These are phyloP conservation scores for Sebastes hopkinsi DNA, from an alignment of 2,797 vertebrate genomes.

Conservation along the genomic window DNA sequence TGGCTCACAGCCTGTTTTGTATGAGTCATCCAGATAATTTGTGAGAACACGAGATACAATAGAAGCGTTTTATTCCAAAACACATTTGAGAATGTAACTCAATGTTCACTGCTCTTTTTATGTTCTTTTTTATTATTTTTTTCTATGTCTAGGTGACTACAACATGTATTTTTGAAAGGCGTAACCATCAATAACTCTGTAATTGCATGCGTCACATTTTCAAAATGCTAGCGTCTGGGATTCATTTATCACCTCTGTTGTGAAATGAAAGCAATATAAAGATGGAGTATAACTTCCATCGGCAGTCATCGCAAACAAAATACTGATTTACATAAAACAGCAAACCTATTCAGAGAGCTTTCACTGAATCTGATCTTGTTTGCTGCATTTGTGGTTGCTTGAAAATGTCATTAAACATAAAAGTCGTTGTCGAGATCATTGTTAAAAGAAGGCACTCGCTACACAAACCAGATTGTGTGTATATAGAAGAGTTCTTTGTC, in stretches of 20 bases:
- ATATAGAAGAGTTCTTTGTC: slow-evolving; percentile 43
- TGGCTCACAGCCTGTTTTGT: slow-evolving; percentile 37
- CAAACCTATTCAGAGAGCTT: neutral
- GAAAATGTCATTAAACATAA: slow-evolving; percentile 26
- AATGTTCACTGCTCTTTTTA: neutral
- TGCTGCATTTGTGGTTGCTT: slow-evolving; percentile 24
- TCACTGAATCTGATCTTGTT: neutral
- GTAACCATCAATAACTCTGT: neutral
- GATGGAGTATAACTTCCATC: neutral
- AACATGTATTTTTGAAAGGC: neutral
- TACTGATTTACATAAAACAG: neutral
- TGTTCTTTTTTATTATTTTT: neutral
- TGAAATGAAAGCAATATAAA: neutral
- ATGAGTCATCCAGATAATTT: slow-evolving; percentile 62
- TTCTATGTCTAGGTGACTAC: neutral
- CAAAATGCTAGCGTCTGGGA: neutral
- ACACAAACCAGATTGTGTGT: slow-evolving; percentile 32
- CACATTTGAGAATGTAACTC: slow-evolving; percentile 1
- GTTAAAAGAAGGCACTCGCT: neutral
- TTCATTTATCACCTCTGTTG: neutral
- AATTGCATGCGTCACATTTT: neutral
- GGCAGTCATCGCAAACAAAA: neutral
- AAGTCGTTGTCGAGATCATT: slow-evolving; percentile 19
- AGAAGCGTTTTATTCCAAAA: slow-evolving; percentile 22
- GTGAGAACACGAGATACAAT: slow-evolving; percentile 52